phyloP scores from a whole-genome alignment of 2,113 vertebrate genomes.

The Chamaea fasciata region DNA sequence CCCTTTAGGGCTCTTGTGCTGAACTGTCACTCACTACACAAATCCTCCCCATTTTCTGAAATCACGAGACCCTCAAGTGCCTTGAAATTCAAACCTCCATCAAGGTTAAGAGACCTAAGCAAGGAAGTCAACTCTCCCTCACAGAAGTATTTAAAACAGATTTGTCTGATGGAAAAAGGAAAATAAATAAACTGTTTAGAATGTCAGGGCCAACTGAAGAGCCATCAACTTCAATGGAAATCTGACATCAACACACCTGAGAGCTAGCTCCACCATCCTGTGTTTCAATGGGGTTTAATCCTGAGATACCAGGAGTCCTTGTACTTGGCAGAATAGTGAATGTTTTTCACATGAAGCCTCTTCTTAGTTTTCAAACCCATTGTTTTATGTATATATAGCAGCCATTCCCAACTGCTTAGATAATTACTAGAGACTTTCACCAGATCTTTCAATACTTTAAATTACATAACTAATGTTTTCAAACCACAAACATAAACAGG shows the following conservation, averaged over 20 bases:
- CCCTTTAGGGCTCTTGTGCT: background rate
- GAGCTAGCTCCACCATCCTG: background rate
- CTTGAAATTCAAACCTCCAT: background rate
- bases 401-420: background rate
- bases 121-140: background rate
- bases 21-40: background rate
- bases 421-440: background rate
- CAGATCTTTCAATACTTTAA: background rate
- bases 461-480: background rate
- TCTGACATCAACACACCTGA: background rate
- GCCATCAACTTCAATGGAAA: background rate
- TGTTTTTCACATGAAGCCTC: background rate
- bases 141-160: background rate
- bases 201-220: background rate
- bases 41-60: background rate
- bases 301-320: background rate
- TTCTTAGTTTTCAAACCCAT: background rate
- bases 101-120: background rate
- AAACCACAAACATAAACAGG: background rate
- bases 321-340: background rate
- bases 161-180: accelerated
- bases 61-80: background rate
- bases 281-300: background rate
- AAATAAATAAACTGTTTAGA: background rate
- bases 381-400: background rate